phyloP scores from a whole-genome alignment of 2,888 invertebrate genomes.

The Andrena dorsata region DNA sequence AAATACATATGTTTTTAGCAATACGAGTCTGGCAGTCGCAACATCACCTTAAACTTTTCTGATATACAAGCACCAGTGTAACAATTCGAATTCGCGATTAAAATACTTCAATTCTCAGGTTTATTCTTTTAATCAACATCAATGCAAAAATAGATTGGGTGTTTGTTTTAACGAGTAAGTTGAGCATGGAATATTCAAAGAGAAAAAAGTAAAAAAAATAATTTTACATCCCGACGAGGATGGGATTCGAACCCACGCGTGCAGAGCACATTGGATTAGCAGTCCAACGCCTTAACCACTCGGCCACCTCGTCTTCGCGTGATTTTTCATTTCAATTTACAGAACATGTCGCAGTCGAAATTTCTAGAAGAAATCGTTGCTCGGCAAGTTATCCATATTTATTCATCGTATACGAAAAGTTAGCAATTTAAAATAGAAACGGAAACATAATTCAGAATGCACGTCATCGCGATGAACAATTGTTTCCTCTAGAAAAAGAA shows the following conservation, averaged over 20 bases:
- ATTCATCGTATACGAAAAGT: not conserved
- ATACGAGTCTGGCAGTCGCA: not conserved
- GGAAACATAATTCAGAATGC: not conserved
- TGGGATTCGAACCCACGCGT: slow-evolving; percentile 85
- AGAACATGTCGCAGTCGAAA: slow-evolving; percentile 33
- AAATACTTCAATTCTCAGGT: not conserved
- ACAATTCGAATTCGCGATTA: not conserved
- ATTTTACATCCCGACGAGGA: slow-evolving; percentile 80
- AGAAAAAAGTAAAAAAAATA: slow-evolving; percentile 21
- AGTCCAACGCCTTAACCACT: slow-evolving; percentile 86
- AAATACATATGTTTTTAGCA: not conserved
- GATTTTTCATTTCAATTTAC: slow-evolving; percentile 48
- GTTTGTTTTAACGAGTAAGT: not conserved
- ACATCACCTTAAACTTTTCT: not conserved
- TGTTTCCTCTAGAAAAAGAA: no score
- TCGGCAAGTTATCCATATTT: not conserved
- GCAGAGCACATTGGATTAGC: slow-evolving; percentile 86
- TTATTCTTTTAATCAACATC: not conserved
- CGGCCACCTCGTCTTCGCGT: slow-evolving; percentile 83
- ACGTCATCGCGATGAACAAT: no score
- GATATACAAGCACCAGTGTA: not conserved
- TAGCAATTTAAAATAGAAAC: not conserved
- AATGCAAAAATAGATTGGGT: not conserved
- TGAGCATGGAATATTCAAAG: not conserved
- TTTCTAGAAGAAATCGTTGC: not conserved